Evolutionary conservation across 2,797 vertebrate species (phyloP).

Genomic region (Anguilla obscura): DNA sequence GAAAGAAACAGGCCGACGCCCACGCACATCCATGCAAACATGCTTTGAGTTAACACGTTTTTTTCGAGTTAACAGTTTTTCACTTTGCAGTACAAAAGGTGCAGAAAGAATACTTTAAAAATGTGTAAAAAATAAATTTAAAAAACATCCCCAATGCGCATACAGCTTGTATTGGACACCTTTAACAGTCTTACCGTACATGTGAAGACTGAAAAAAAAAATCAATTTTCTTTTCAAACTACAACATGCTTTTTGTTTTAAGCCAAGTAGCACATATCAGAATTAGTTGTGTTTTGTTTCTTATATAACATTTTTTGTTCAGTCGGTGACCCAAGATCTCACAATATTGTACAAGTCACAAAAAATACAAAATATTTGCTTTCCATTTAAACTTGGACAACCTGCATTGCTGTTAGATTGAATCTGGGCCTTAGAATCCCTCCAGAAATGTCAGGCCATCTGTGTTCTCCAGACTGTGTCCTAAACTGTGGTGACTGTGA

Average conservation of each 20-base stretch:
- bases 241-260: not conserved
- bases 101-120: not conserved
- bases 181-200: not conserved
- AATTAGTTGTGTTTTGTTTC: not conserved
- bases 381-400: not conserved
- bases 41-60: not conserved
- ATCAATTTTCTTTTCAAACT: not conserved
- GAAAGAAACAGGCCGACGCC: slow-evolving; percentile 5
- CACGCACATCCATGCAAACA: slow-evolving; percentile 9
- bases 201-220: not conserved
- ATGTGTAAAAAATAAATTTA: not conserved
- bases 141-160: not conserved
- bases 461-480: not conserved
- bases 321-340: not conserved
- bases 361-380: not conserved
- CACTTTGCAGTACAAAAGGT: not conserved
- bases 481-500: not conserved
- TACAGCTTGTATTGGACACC: not conserved
- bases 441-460: not conserved
- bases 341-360: not conserved
- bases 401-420: not conserved
- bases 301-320: not conserved
- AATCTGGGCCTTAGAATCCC: not conserved
- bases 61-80: not conserved
- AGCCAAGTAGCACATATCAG: not conserved